phyloP scores from a whole-genome alignment of 2,113 vertebrate genomes.

The Dasypus novemcinctus region DNA sequence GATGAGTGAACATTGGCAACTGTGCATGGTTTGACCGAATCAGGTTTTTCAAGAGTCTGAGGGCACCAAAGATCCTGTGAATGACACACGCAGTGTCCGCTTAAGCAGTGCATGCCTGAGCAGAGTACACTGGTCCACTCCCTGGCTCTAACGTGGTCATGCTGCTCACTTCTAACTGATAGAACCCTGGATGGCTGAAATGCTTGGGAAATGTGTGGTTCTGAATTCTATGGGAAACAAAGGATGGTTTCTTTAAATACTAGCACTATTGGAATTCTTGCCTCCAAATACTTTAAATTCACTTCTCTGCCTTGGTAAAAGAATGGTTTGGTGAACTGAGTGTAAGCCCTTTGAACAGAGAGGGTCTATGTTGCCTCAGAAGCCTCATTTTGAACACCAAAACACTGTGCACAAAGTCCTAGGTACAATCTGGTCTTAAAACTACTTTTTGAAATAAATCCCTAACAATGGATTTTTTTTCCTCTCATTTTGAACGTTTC shows the following conservation, averaged over 20 bases:
- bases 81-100: background rate
- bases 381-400: background rate
- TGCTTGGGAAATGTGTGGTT: background rate
- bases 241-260: background rate
- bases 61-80: background rate
- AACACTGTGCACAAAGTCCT: fast-evolving
- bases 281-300: background rate
- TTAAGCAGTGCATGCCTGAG: background rate
- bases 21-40: fast-evolving
- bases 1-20: background rate
- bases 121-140: background rate
- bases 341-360: no score
- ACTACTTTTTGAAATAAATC: background rate
- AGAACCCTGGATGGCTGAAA: background rate
- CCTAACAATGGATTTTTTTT: background rate
- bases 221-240: background rate
- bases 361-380: fast-evolving
- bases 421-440: background rate
- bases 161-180: background rate
- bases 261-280: background rate
- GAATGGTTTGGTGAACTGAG: fast-evolving
- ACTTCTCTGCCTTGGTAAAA: background rate
- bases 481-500: background rate
- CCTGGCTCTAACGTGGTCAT: fast-evolving
- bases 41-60: background rate